These are phyloP conservation scores for Hydrolagus colliei DNA, from an alignment of 2,797 vertebrate genomes.

Conservation along the genomic window DNA sequence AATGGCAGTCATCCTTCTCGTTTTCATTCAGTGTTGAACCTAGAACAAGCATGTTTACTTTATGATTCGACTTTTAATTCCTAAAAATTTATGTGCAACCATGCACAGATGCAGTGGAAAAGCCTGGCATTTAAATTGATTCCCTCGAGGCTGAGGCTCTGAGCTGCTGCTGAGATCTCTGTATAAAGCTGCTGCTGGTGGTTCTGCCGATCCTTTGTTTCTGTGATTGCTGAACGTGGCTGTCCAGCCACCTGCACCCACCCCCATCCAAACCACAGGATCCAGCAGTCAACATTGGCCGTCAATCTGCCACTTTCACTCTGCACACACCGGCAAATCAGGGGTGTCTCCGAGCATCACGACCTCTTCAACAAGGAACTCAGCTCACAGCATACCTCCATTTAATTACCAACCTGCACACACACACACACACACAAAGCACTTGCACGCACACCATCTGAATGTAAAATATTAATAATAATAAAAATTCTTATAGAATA, in stretches of 20 bases:
- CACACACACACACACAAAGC: too few relatives aligned
- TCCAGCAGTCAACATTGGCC: constrained; percentile 50
- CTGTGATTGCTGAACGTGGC: constrained; percentile 43
- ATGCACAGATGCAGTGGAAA: constrained; percentile 65
- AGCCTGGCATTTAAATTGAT: constrained; percentile 71
- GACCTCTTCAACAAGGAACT: constrained; percentile 48
- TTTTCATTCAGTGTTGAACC: constrained; percentile 53
- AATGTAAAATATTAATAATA: too few relatives aligned
- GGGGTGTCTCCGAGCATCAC: constrained; percentile 41
- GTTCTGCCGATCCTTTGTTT: constrained; percentile 39
- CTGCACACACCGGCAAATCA: constrained; percentile 49
- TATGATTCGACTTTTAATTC: constrained; percentile 58
- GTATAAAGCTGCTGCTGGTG: constrained; percentile 19
- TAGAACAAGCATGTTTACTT: constrained; percentile 58
- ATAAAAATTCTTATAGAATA: too few relatives aligned
- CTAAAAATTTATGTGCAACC: constrained; percentile 60
- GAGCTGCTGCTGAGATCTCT: constrained; percentile 47
- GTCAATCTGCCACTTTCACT: constrained; percentile 56
- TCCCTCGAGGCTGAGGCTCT: constrained; percentile 55
- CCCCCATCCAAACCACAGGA: constrained; percentile 48
- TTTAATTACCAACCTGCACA: neutral
- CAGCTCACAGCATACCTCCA: neutral
- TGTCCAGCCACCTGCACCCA: constrained; percentile 51
- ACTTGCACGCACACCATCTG: too few relatives aligned
- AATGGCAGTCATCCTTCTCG: constrained; percentile 45